These are phyloP conservation scores for Oasisia sp. DNA, from an alignment of 2,888 invertebrate species.

Conservation along the genomic window DNA sequence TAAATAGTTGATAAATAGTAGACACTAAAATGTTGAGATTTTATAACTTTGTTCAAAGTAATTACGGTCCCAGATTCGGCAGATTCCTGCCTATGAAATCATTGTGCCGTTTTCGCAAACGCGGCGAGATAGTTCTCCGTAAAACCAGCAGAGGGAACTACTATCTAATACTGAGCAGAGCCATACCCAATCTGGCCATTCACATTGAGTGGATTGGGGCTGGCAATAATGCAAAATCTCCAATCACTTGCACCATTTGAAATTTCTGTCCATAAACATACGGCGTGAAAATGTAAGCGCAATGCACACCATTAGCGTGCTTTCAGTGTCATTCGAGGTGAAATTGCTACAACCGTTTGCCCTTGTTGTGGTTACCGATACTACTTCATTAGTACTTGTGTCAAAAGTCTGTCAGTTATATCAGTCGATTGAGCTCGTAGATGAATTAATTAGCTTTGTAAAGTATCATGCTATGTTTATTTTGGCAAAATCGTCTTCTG, in stretches of 20 bases:
- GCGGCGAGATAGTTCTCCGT: background rate
- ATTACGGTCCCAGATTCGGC: too few relatives aligned
- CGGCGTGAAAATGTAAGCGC: background rate
- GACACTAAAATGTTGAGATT: too few relatives aligned
- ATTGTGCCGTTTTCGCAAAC: background rate
- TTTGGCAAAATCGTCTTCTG: background rate
- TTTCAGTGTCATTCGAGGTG: background rate
- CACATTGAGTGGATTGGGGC: too few relatives aligned
- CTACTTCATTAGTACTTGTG: background rate
- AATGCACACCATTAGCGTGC: background rate
- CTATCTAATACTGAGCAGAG: background rate
- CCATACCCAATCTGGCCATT: too few relatives aligned
- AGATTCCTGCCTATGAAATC: too few relatives aligned
- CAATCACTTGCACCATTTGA: background rate
- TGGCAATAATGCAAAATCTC: background rate
- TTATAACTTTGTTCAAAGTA: too few relatives aligned
- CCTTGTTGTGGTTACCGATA: slow-evolving; percentile 11
- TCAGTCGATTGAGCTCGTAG: background rate
- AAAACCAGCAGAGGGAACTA: background rate
- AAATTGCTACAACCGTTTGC: background rate
- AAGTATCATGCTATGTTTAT: background rate
- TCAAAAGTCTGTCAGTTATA: background rate
- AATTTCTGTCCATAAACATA: background rate
- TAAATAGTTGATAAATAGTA: too few relatives aligned
- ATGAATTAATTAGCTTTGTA: background rate